phyloP scores from a whole-genome alignment of 1,140 invertebrate genomes.

The Steinernema feltiae region DNA sequence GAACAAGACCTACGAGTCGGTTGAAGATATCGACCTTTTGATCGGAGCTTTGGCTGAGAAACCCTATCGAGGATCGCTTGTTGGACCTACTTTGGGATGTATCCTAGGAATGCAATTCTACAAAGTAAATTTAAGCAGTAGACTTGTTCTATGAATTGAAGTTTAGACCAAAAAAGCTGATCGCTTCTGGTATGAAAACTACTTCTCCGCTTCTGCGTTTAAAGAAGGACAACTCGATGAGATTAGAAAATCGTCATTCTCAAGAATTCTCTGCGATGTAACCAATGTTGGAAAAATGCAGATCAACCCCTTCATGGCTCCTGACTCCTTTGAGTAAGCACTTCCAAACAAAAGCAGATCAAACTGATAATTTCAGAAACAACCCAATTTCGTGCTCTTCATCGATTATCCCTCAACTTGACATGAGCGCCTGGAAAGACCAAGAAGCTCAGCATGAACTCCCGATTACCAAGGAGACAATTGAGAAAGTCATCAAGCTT shows the following conservation, averaged over 20 bases:
- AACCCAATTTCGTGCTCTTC: slow-evolving; percentile 37
- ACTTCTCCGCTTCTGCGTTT: slow-evolving; percentile 62
- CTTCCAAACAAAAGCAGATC: background rate
- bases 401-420: slow-evolving; percentile 17
- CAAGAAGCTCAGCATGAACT: slow-evolving; percentile 28
- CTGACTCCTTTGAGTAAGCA: background rate
- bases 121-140: slow-evolving; percentile 48
- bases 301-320: background rate
- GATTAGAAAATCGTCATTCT: slow-evolving; percentile 67
- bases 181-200: slow-evolving; percentile 58
- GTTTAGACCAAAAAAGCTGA: slow-evolving; percentile 50
- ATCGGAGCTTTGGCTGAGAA: slow-evolving; percentile 73
- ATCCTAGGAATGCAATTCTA: slow-evolving; percentile 76
- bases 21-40: slow-evolving; percentile 75
- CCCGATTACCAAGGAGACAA: slow-evolving; percentile 37
- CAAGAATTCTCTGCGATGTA: slow-evolving; percentile 60
- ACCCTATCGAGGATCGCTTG: slow-evolving; percentile 64
- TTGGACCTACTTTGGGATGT: slow-evolving; percentile 79
- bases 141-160: no score
- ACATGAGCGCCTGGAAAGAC: slow-evolving; percentile 36
- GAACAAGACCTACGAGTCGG: slow-evolving; percentile 45
- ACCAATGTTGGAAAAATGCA: background rate
- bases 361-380: slow-evolving; percentile 25
- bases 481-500: slow-evolving; percentile 38
- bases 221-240: slow-evolving; percentile 68